Evolutionary conservation across 2,113 vertebrate genomes (phyloP), one percentile per base, ranked within the genome.

Genomic region (Serilophus lunatus): DNA sequence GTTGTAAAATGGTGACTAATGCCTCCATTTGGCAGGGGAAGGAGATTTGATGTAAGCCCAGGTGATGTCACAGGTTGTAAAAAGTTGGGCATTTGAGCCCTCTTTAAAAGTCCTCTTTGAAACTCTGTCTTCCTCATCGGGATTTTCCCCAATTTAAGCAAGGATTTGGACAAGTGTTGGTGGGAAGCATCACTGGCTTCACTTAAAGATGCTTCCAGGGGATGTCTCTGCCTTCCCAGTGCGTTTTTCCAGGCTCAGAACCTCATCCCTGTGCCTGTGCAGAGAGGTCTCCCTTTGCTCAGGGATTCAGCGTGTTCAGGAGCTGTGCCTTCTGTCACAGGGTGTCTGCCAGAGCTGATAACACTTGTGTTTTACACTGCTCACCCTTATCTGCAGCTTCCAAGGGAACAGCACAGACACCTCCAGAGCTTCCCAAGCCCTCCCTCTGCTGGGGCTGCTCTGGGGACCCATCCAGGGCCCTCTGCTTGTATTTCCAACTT

Each of bases 51-150:
- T 2, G 1, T 13, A 3, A 54, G 54, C 18, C 63, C 25, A 8
- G 38, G 10, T 10, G 65, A 42, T 24, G 33, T 13, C 59, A 11
- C 2, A 6, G 69, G n/a, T 1, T 63, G 54, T 63, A 56, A 51
- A n/a, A 74, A 25, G 23, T 1, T 20, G 57, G 36, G 10, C 20
- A 15, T 31, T 11, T 1, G 74, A 36, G 19, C 56, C 26, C 18
- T 23, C 12, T 33, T 31, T n/a, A 1, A 24, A 26, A 2, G 49
- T 2, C 35, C 2, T 0, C 3, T 4, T 16, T n/a, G n/a, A n/a
- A n/a, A n/a, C n/a, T n/a, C n/a, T n/a, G 6, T 22, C 29, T 23
- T 56, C 16, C 40, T 49, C 24, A 12, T 13, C 14, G 36, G 74
- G 76, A 50, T 20, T 51, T 8, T 17, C 23, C 45, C 40, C n/a